Percentiles rank a stretch among this genome's conserved stretches.
phyloP scores from a whole-genome alignment of 1,140 invertebrate species.

The Homarus americanus region DNA sequence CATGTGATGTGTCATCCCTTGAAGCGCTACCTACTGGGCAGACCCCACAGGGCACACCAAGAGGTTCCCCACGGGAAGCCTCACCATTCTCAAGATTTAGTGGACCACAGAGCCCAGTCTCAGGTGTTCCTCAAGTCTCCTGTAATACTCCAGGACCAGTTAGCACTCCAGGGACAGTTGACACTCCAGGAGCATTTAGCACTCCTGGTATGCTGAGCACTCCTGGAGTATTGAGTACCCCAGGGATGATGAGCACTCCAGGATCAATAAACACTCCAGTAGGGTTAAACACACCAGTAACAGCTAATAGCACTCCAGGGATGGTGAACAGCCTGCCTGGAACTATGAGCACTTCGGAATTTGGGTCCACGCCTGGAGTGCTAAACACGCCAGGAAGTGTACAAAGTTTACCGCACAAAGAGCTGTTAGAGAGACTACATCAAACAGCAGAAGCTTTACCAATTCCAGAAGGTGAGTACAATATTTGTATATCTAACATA shows the following conservation, averaged over 20 bases:
- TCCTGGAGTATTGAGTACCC: background rate
- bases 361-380: background rate
- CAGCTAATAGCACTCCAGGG: background rate
- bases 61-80: constrained; percentile 59
- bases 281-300: background rate
- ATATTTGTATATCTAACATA: background rate
- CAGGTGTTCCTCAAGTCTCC: constrained; percentile 10
- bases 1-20: constrained; percentile 82
- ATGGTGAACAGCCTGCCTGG: constrained; percentile 17
- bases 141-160: background rate
- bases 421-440: constrained; percentile 75
- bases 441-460: constrained; percentile 75
- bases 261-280: background rate
- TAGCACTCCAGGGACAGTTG: constrained; percentile 27
- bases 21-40: constrained; percentile 68
- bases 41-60: constrained; percentile 62
- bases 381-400: constrained; percentile 20
- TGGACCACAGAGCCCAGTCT: constrained; percentile 45
- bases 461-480: constrained; percentile 68
- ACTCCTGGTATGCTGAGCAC: constrained; percentile 15
- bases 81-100: constrained; percentile 74
- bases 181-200: constrained; percentile 22
- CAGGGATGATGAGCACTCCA: background rate
- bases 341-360: background rate
- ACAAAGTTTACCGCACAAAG: constrained; percentile 56